Base-by-base conservation (phyloP, 1,140 invertebrate genomes). In the Neodiprion pinetum region DNA sequence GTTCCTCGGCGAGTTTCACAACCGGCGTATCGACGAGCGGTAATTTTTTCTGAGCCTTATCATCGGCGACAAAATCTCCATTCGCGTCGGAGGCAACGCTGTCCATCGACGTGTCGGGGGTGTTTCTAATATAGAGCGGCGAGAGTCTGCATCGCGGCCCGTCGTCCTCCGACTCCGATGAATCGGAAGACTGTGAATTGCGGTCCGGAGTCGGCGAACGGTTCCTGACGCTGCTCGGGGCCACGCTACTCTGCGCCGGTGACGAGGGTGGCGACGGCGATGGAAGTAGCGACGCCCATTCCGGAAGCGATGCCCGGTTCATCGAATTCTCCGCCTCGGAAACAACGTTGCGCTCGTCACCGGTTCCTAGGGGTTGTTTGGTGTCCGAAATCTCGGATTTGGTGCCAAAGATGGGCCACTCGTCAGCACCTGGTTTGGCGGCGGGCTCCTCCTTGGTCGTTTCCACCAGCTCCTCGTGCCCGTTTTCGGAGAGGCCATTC, bases 41-140 rank as follows among this genome's bases (percentile, higher is more conserved):
- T 1, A 87, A 76, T 48, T 87, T 87, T 17, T 83, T 82, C 0
- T 79, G 76, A 0, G 82, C 73, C 11, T 10, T 66, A 3, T 71
- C 5, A 1, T 76, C 49, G 11, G n/a, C 9, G n/a, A 17, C 11
- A 61, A 61, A 61, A 9, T 76, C 69, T 7, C 80, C 82, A n/a
- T 77, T 80, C 53, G 53, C 53, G 28, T 40, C 28, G 0, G 78
- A 78, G 9, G 76, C 81, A 40, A 76, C 81, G 1, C 80, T 80
- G 28, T 40, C 28, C 7, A 85, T 75, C 0, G 83, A 87, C 70
- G 80, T 86, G 4, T 84, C 81, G 0, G 85, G 74, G 4, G 81
- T 84, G 12, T 82, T 84, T 47, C 83, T 82, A 2, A 81, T 81
- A 17, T 86, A 88, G n/a, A 83, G 75, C 0, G 87, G 85, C 1